Percentiles rank a stretch among this genome's conserved stretches.
phyloP scores from a whole-genome alignment of 2,888 invertebrate species.

The Lepidocyrtinus sp. region DNA sequence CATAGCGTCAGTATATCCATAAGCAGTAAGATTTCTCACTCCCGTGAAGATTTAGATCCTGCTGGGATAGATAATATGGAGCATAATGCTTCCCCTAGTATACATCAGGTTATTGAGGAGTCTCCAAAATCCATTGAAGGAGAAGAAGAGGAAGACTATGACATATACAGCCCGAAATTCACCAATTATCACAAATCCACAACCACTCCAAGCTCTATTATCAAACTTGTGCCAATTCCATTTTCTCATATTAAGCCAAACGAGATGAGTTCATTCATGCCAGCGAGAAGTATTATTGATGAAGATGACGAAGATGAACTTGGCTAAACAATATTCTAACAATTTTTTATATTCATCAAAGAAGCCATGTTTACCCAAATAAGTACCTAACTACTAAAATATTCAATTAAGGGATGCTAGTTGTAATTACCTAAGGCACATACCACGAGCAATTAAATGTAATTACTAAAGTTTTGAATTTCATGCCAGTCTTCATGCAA shows the following conservation, averaged over 20 bases:
- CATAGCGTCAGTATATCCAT: constrained; percentile 55
- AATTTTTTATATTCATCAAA: too few relatives aligned
- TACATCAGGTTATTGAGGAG: constrained; percentile 17
- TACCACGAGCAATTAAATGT: too few relatives aligned
- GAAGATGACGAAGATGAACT: constrained; percentile 51
- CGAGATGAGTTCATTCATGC: constrained; percentile 39
- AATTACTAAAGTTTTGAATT: too few relatives aligned
- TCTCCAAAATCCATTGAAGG: constrained; percentile 19
- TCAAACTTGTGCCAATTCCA: constrained; percentile 42
- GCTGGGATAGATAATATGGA: constrained; percentile 8
- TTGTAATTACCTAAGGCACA: too few relatives aligned
- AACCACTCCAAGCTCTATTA: constrained; percentile 2
- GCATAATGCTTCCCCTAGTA: not conserved
- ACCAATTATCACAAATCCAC: constrained; percentile 30
- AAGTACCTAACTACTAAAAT: too few relatives aligned
- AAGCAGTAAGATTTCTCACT: constrained; percentile 40
- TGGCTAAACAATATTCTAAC: constrained; percentile 6
- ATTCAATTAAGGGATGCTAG: too few relatives aligned
- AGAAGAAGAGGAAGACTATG: constrained; percentile 39
- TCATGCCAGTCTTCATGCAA: too few relatives aligned
- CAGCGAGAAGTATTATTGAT: constrained; percentile 36
- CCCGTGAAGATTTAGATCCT: constrained; percentile 14
- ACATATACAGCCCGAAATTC: constrained; percentile 46
- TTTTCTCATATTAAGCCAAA: constrained; percentile 48
- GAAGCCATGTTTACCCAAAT: not conserved